Conservation (phyloP, 1,140 invertebrate genomes). For the Drosophila lacteicornis region DNA sequence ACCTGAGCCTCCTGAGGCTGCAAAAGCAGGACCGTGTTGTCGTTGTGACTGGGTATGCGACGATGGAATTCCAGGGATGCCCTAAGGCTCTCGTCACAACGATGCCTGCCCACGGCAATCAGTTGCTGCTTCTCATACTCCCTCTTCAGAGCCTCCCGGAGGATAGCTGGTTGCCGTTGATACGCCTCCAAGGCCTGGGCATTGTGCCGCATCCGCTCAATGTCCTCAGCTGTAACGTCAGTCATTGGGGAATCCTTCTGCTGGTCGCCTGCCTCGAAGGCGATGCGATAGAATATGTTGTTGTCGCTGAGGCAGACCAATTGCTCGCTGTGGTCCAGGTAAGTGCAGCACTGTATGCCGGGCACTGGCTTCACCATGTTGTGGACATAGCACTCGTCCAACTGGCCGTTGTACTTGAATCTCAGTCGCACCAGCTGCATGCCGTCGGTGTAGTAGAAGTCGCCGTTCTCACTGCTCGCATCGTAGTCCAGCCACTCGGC, state of each 20-base stretch:
- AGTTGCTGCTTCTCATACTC: conserved; percentile 71
- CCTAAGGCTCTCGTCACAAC: conserved; percentile 8
- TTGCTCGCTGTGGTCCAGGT: conserved; percentile 57
- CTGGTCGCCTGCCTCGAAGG: conserved; percentile 31
- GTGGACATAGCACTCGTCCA: conserved; percentile 58
- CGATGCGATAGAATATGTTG: conserved; percentile 77
- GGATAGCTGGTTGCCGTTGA: conserved; percentile 32
- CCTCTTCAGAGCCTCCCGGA: conserved; percentile 45
- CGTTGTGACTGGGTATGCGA: conserved; percentile 35
- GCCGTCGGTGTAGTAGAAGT: conserved; percentile 74
- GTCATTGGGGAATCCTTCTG: conserved; percentile 3
- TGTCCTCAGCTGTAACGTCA: conserved; percentile 40
- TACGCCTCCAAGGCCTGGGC: conserved; percentile 44
- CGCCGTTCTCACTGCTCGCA: conserved; percentile 44
- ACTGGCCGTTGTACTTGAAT: conserved; percentile 46
- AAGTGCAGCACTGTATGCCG: conserved; percentile 72
- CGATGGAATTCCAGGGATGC: conserved; percentile 39
- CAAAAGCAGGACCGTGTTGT: conserved; percentile 17
- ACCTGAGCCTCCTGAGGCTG: conserved; percentile 1
- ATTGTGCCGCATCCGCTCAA: conserved; percentile 46
- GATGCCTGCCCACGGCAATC: conserved; percentile 49
- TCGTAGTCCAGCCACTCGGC: conserved; percentile 66
- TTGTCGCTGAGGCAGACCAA: conserved; percentile 76
- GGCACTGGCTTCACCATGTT: conserved; percentile 44
- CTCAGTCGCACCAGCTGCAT: conserved; percentile 61